These are phyloP conservation scores for Gymnobelideus leadbeateri DNA, from an alignment of 2,113 vertebrate genomes.

Conservation along the genomic window DNA sequence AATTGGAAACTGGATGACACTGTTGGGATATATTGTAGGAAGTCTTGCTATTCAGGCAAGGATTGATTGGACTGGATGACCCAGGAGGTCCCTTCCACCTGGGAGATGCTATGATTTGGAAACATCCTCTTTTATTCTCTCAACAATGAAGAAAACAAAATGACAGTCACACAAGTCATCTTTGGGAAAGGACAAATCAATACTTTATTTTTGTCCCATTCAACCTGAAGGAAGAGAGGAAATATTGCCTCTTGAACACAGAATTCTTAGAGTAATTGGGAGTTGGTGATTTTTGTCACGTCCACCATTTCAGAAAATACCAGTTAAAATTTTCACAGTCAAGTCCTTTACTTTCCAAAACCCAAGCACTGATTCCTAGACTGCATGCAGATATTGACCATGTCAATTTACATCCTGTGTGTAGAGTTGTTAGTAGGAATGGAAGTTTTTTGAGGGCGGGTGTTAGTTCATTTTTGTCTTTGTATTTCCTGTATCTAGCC, in stretches of 20 bases:
- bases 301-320: neutral
- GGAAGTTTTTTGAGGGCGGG: no score
- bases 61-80: neutral
- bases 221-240: neutral
- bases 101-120: neutral
- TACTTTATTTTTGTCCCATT: slow-evolving; percentile 26
- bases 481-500: neutral
- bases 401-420: slow-evolving; percentile 1
- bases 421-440: neutral
- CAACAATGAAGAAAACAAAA: slow-evolving; percentile 16
- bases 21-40: neutral
- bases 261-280: neutral
- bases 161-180: slow-evolving; percentile 11
- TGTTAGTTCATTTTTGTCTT: neutral
- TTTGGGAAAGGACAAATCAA: neutral
- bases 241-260: neutral
- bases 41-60: neutral
- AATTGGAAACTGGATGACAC: neutral
- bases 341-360: neutral
- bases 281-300: neutral
- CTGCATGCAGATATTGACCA: slow-evolving; percentile 1
- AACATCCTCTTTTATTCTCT: neutral
- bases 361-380: neutral
- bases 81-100: neutral
- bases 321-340: neutral